Evolutionary conservation across 2,888 invertebrate species (phyloP), one percentile per base, ranked within the genome.

Genomic region (Chloroclysta siterata): DNA sequence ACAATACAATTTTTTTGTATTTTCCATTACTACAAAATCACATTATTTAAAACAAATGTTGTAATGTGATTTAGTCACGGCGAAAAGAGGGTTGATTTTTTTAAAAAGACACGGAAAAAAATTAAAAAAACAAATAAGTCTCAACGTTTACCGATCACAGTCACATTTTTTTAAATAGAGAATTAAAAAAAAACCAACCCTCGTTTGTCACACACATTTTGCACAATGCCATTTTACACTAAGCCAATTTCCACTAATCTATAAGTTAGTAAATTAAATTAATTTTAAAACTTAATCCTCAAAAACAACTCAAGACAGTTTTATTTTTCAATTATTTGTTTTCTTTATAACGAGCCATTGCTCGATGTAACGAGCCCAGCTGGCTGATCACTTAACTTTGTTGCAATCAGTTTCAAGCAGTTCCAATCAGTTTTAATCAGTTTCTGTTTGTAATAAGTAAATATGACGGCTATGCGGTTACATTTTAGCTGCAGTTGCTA

Each of bases 21-120:
- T 68, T 71, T 71, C 69, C 17, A n/a, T 14, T 29, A 73, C 72
- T 72, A 76, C 58, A 86, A 89, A 87, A 71, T 86, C 90, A 90
- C 90, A 91, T 85, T 81, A 80, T 80, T 77, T 79, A 81, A 87
- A 91, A 91, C 90, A 90, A 88, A 91, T 90, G 75, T 85, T 80
- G 75, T 76, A 83, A 88, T 89, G 90, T 88, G 89, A 86, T 81
- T 87, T 84, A 83, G 85, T 72, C 17, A 28, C 60, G 3, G 52
- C 58, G 3, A 22, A 71, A 70, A 70, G 83, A 82, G 85, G 81
- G 82, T 77, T 80, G 85, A 22, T 86, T 80, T 84, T 87, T 78
- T 71, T 60, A 77, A 78, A 60, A 72, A 69, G 44, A 74, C 69
- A 69, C 68, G 77, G 72, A 69, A 77, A 76, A 68, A 73, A 63